Evolutionary conservation across 1,140 invertebrate genomes (phyloP), one percentile per base, ranked within the genome.

Genomic region (Hycleus cichorii): DNA sequence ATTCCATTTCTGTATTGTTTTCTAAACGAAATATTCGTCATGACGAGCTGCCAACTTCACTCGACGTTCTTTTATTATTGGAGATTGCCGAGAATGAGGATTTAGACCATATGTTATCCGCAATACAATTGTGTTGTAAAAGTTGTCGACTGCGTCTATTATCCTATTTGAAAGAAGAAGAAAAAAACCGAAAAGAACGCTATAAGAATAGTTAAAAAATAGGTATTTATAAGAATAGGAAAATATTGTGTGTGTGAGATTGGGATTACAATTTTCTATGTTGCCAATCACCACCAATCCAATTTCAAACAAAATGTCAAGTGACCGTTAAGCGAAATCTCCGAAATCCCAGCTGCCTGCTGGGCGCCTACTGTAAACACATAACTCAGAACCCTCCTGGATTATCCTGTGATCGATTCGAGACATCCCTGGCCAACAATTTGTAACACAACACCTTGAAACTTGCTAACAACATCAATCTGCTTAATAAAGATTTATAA

Each of bases 11-110:
- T 55, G 62, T 64, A 64, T 64, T 64, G 63, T 64, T 61, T 62
- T 59, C 54, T 53, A 57, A 62, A 57, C 63, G 59, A 59, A 62
- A 64, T 64, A 64, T 64, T 62, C 57, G 63, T 51, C 56, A 62
- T 62, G 63, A 64, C 63, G 63, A 64, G 48, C 59, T 64, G 63
- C 53, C 63, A 64, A 64, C 52, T 61, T 64, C 58, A 64, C 60
- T 58, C 57, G 60, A 50, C 49, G 43, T 62, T 58, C 60, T 62
- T 62, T 62, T 62, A 58, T 62, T 58, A 62, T 32, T 3, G 32
- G 59, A 57, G 53, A 56, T 55, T 48, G 53, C 51, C 59, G 53
- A 57, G 47, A 56, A 56, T 56, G 53, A 57, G 54, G 59, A 60
- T 60, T 60, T 57, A 57, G 57, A 47, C 59, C 59, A 60, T 60